These are phyloP conservation scores for Halocaridina rubra DNA, from an alignment of 2,888 invertebrate species.

Conservation along the genomic window DNA sequence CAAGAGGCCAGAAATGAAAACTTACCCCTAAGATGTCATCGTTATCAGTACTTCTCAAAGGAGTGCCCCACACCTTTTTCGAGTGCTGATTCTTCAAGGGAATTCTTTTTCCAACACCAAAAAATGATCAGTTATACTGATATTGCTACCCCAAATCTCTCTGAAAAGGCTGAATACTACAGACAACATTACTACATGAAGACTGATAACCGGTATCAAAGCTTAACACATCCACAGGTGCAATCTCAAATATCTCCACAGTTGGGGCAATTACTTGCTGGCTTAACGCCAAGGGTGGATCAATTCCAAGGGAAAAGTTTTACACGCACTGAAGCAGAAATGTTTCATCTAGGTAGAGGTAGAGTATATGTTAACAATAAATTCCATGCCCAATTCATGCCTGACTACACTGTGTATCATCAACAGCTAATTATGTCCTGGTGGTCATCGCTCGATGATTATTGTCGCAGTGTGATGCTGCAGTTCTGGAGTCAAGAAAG, in stretches of 20 bases:
- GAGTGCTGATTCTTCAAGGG: background rate
- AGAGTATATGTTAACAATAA: too few species aligned
- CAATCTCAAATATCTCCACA: too few species aligned
- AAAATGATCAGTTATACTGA: background rate
- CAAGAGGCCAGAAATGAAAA: background rate
- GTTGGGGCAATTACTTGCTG: too few species aligned
- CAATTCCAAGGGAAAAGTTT: too few species aligned
- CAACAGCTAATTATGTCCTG: too few species aligned
- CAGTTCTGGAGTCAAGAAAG: background rate
- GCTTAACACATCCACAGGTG: too few species aligned
- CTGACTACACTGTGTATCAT: too few species aligned
- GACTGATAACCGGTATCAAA: too few species aligned
- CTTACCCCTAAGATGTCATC: background rate
- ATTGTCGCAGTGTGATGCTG: background rate
- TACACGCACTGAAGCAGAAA: too few species aligned
- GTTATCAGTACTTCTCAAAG: background rate
- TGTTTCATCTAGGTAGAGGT: too few species aligned
- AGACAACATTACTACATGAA: background rate
- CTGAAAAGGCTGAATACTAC: background rate
- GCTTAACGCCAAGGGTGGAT: too few species aligned
- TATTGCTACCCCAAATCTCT: background rate
- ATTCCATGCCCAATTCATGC: too few species aligned
- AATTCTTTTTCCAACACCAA: background rate
- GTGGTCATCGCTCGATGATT: background rate
- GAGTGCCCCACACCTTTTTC: background rate